These are phyloP conservation scores for Heliopora coerulea DNA, from an alignment of 92 coral and sea anemone species.

Conservation along the genomic window DNA sequence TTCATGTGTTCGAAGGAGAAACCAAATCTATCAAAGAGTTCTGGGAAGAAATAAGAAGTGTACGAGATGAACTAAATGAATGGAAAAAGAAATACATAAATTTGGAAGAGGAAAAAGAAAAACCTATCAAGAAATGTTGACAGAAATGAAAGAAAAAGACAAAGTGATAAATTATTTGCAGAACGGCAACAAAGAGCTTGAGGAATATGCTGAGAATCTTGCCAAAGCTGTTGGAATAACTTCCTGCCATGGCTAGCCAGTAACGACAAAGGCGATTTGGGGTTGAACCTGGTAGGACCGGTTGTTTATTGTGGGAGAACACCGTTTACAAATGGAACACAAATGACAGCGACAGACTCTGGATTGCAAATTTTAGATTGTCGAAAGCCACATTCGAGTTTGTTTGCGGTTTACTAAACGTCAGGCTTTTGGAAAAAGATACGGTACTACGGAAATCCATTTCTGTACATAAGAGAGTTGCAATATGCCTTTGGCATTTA, in stretches of 20 bases:
- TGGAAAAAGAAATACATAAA: slow-evolving; percentile 34
- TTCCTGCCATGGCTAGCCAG: slow-evolving; percentile 29
- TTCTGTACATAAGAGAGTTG: too few relatives aligned
- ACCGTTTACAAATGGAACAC: too few relatives aligned
- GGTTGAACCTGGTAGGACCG: too few relatives aligned
- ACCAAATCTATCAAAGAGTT: slow-evolving; percentile 30
- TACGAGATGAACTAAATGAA: slow-evolving; percentile 39
- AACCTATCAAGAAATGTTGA: slow-evolving; percentile 1
- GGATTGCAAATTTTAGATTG: too few relatives aligned
- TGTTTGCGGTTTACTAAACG: too few relatives aligned
- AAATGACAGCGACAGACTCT: too few relatives aligned
- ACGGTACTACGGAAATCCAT: too few relatives aligned
- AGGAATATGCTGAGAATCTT: slow-evolving; percentile 40
- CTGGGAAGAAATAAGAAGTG: slow-evolving; percentile 18
- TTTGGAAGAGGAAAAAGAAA: slow-evolving; percentile 46
- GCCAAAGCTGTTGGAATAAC: slow-evolving; percentile 16
- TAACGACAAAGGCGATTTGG: too few relatives aligned
- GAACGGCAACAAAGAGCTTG: slow-evolving; percentile 17
- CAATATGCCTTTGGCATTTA: too few relatives aligned
- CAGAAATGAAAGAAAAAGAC: slow-evolving; percentile 14
- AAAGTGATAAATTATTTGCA: slow-evolving; percentile 11
- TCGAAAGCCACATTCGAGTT: too few relatives aligned
- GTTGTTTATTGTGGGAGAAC: too few relatives aligned
- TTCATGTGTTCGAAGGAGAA: slow-evolving; percentile 51
- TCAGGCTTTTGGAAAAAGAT: too few relatives aligned